Percentiles rank a stretch among this genome's conserved stretches.
Evolutionary conservation across 2,113 vertebrate genomes (phyloP).

Genomic region (Nothobranchius kuhntae): DNA sequence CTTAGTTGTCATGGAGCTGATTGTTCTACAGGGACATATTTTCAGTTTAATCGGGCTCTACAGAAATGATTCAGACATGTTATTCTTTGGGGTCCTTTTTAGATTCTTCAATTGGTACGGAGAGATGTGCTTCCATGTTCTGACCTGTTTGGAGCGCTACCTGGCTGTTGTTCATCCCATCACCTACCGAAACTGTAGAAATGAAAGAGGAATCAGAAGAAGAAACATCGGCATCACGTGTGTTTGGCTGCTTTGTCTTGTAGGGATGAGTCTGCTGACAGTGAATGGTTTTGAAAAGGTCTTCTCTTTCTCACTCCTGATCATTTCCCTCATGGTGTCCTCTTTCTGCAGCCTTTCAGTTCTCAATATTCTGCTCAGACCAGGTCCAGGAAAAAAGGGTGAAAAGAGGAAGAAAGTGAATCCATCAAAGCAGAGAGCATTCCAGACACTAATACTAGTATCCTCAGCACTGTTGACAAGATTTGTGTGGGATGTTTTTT

Average conservation of each 20-base stretch:
- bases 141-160: conserved; percentile 5
- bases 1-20: conserved; percentile 14
- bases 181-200: background rate
- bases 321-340: no score
- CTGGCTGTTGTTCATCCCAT: conserved; percentile 6
- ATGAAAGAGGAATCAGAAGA: background rate
- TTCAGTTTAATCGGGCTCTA: background rate
- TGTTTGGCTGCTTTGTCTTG: conserved; percentile 11
- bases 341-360: conserved; percentile 34
- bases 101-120: background rate
- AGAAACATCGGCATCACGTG: background rate
- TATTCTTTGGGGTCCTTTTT: background rate
- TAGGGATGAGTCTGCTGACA: background rate
- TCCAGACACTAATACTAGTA: background rate
- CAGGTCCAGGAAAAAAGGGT: background rate
- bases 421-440: conserved; percentile 11
- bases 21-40: background rate
- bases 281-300: no score
- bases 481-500: no score
- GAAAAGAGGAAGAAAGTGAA: background rate
- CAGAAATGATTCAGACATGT: accelerated
- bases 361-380: conserved; percentile 8
- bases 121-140: background rate
- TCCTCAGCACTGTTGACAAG: no score
- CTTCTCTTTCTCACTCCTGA: background rate